Evolutionary conservation across 2,113 vertebrate species (phyloP).

Genomic region (Melozone crissalis): DNA sequence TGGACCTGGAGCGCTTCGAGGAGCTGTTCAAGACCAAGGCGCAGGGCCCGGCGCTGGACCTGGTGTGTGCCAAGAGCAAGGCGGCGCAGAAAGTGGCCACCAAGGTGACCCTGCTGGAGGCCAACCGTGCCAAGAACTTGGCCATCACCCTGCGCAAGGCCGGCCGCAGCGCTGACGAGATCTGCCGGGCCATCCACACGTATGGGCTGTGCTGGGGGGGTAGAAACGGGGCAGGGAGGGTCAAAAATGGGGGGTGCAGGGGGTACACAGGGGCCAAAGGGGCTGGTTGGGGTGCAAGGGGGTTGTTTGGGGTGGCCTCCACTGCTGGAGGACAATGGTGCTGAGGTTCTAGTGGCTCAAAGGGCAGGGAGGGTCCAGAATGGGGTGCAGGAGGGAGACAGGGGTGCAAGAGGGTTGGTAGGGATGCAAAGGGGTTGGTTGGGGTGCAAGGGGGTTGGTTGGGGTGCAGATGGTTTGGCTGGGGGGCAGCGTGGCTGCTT

Average conservation of each 20-base stretch:
- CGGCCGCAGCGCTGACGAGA: conserved; percentile 88
- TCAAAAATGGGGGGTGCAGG: too few relatives aligned
- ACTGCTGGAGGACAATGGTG: too few relatives aligned
- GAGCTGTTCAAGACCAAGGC: conserved; percentile 97
- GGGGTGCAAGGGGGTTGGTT: too few relatives aligned
- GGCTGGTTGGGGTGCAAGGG: not conserved
- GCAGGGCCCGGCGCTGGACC: conserved; percentile 88
- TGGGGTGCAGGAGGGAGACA: too few relatives aligned
- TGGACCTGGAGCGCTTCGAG: conserved; percentile 94
- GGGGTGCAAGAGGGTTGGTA: too few relatives aligned
- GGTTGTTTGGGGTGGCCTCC: too few relatives aligned
- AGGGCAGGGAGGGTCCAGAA: too few relatives aligned
- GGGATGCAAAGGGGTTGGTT: too few relatives aligned
- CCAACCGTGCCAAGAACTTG: conserved; percentile 96
- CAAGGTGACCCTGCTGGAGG: conserved; percentile 91
- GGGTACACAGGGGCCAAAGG: not conserved
- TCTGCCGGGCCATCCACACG: conserved; percentile 95
- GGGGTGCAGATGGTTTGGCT: not conserved
- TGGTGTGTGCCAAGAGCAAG: conserved; percentile 88
- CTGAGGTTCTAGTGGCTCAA: too few relatives aligned
- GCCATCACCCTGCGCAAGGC: conserved; percentile 96
- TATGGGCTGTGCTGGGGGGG: not conserved
- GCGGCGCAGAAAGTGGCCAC: conserved; percentile 83
- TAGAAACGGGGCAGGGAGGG: not conserved
- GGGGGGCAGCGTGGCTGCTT: too few relatives aligned